These are phyloP conservation scores for Sinohyriopsis cumingii DNA, from an alignment of 2,888 invertebrate genomes.

Conservation along the genomic window DNA sequence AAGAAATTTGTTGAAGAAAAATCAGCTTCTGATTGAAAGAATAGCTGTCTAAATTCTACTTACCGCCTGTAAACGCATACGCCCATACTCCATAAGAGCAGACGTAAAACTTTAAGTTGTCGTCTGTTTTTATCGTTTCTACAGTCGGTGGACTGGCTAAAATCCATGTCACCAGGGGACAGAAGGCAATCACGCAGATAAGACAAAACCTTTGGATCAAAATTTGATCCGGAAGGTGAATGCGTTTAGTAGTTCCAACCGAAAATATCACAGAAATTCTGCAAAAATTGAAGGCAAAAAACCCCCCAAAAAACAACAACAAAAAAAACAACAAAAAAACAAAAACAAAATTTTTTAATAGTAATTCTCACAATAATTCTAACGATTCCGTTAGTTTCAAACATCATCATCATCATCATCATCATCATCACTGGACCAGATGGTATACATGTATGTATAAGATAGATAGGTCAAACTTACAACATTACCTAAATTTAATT, in stretches of 20 bases:
- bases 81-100: constrained; percentile 96
- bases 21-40: too few relatives aligned
- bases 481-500: too few relatives aligned
- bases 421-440: too few relatives aligned
- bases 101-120: constrained; percentile 88
- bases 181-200: constrained; percentile 89
- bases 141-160: constrained; percentile 70
- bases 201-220: constrained; percentile 94
- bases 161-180: constrained; percentile 92
- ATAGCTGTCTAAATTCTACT: background rate
- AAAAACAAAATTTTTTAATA: too few relatives aligned
- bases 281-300: constrained; percentile 57
- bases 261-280: constrained; percentile 93
- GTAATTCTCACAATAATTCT: too few relatives aligned
- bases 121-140: constrained; percentile 38
- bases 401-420: too few relatives aligned
- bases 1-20: too few relatives aligned
- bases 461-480: too few relatives aligned
- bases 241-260: constrained; percentile 93
- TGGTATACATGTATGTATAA: too few relatives aligned
- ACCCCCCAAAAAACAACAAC: too few relatives aligned
- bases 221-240: constrained; percentile 93
- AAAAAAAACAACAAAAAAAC: too few relatives aligned
- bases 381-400: too few relatives aligned
- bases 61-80: constrained; percentile 91